These are phyloP conservation scores for Chaitophorus viminalis DNA, from an alignment of 2,888 invertebrate species.

Conservation along the genomic window DNA sequence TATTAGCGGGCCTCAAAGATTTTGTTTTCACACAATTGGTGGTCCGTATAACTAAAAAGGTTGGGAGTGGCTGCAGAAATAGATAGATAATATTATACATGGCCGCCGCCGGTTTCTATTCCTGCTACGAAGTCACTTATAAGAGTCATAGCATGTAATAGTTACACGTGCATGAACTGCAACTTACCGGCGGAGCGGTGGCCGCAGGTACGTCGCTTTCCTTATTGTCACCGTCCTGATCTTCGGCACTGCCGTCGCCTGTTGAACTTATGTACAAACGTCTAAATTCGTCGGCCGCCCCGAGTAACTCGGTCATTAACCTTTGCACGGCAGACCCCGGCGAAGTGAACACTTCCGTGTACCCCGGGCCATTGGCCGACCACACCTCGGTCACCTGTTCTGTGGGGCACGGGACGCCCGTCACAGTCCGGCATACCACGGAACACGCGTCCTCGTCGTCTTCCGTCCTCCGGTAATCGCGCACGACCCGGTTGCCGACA, in stretches of 20 bases:
- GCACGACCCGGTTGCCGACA: not conserved
- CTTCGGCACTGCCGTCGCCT: not conserved
- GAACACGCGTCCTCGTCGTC: not conserved
- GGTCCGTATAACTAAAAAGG: no score
- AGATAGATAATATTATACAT: no score
- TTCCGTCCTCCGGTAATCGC: not conserved
- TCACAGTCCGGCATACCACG: not conserved
- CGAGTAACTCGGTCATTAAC: conserved; percentile 29
- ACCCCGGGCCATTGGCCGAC: conserved; percentile 9
- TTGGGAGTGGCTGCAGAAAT: no score
- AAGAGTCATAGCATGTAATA: no score
- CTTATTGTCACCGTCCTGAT: not conserved
- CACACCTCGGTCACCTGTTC: not conserved
- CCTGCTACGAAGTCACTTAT: no score
- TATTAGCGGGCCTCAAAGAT: no score
- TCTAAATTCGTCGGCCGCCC: conserved; percentile 34
- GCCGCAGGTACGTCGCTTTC: not conserved
- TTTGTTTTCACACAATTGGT: no score
- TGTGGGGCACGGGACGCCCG: not conserved
- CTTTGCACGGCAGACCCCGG: conserved; percentile 18
- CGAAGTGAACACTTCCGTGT: not conserved
- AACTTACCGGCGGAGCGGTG: not conserved
- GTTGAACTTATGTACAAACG: not conserved
- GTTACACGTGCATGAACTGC: not conserved
- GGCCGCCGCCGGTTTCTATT: no score